Percentiles rank a stretch among this genome's conserved stretches.
phyloP scores from a whole-genome alignment of 2,113 vertebrate genomes.

The Xenopus laevis region DNA sequence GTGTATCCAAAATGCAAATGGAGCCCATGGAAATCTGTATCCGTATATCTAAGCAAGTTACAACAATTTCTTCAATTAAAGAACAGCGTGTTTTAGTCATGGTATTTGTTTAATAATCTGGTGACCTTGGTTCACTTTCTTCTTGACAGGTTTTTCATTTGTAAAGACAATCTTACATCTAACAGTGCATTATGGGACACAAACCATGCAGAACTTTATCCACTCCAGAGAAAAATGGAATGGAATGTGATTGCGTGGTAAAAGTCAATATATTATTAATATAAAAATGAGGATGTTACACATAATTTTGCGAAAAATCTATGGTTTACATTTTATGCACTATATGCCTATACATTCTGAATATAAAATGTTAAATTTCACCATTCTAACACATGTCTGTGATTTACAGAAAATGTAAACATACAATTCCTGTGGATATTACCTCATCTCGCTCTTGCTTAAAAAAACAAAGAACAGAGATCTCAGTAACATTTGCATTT shows the following conservation, averaged over 20 bases:
- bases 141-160: no score
- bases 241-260: not conserved
- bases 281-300: not conserved
- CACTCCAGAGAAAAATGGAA: not conserved
- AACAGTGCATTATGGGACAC: not conserved
- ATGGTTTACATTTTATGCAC: not conserved
- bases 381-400: slow-evolving; percentile 32
- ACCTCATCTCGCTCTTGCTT: slow-evolving; percentile 31
- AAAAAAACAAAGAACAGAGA: not conserved
- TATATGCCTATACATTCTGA: not conserved
- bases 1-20: no score
- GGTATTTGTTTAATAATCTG: not conserved
- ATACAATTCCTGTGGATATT: slow-evolving; percentile 29
- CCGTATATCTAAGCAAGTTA: no score
- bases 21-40: no score
- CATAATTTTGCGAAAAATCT: not conserved
- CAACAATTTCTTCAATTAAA: no score
- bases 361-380: slow-evolving; percentile 1
- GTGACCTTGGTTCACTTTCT: not conserved
- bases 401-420: slow-evolving; percentile 32
- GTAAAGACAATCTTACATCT: not conserved
- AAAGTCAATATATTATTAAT: not conserved
- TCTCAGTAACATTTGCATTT: not conserved
- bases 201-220: not conserved
- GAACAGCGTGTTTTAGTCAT: not conserved